Base-by-base conservation (phyloP, 2,888 invertebrate genomes). In the Hirtodrosophila confusa region DNA sequence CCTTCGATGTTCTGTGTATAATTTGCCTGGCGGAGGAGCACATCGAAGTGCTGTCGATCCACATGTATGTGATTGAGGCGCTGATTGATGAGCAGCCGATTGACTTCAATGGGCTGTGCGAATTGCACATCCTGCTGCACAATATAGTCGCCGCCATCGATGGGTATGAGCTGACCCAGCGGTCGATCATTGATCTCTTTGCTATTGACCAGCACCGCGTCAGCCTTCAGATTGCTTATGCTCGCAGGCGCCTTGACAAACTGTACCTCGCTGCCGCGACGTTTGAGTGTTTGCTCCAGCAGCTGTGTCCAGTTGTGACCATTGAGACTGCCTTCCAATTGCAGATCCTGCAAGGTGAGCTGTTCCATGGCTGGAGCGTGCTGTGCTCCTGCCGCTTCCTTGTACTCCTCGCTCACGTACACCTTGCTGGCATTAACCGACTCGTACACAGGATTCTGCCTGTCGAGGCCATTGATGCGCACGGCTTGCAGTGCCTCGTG, bases 1-100 rank as follows among this genome's bases (percentile, higher is more conserved):
- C 92, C 93, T 1, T 87, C 88, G 3, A 93, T 90, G 33, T 90
- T 76, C 78, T 93, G 93, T 0, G 89, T 87, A 35, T 90, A 80
- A 17, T 88, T 76, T 0, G 90, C 80, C 50, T 92, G 78, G 49
- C 89, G 91, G 11, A 92, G 78, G 40, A 94, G 80, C 10, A 93
- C 89, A 78, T 93, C 92, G 23, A 93, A 85, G 64, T 90, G 89
- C 10, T 90, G 90, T 10, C 92, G 79, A 12, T 76, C 79, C 0
- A 93, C 92, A 31, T 90, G 86, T 56, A 93, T 92, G 44, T 92
- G 90, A 85, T 93, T 93, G 23, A 93, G 82, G 36, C 91, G 89
- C 11, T 92, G 80, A 11, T 80, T 79, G n/a, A 93, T 90, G 4
- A 84, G 50, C 9, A 93, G 69, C 10, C 91, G 80, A 36, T 92